Evolutionary conservation across 2,797 vertebrate genomes (phyloP).

Genomic region (Sebastes nivosus): DNA sequence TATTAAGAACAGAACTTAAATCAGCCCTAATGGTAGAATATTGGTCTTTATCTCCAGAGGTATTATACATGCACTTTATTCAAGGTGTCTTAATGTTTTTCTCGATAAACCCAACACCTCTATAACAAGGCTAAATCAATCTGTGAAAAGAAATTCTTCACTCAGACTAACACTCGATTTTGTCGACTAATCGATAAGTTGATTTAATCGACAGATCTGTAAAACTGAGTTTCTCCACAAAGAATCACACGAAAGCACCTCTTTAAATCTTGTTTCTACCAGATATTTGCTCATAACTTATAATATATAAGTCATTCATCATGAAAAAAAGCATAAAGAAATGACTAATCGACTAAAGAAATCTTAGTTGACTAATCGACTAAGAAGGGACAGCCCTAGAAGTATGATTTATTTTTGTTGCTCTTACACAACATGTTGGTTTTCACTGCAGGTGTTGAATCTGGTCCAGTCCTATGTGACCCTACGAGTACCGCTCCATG

Average conservation of each 20-base stretch:
- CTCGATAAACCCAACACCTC: neutral
- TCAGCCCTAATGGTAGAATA: neutral
- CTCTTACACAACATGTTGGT: neutral
- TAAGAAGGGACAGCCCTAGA: too few species aligned
- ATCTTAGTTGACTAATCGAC: too few species aligned
- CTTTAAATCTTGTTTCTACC: too few species aligned
- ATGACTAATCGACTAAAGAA: too few species aligned
- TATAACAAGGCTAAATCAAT: neutral
- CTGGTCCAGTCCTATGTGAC: constrained; percentile 97
- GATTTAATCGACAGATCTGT: too few species aligned
- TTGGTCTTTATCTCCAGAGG: neutral
- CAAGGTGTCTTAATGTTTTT: neutral
- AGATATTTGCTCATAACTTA: too few species aligned
- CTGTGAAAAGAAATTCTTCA: neutral
- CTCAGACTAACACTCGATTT: too few species aligned
- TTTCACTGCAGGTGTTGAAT: constrained; percentile 88
- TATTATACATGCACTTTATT: neutral
- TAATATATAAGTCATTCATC: too few species aligned
- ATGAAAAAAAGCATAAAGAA: too few species aligned
- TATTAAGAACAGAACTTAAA: neutral
- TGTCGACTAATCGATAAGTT: too few species aligned
- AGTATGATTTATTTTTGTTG: neutral
- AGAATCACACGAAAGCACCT: too few species aligned
- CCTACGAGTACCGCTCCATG: constrained; percentile 91
- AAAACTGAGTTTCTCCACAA: too few species aligned